Evolutionary conservation across 2,888 invertebrate genomes (phyloP).

Genomic region (Adineta ricciae): DNA sequence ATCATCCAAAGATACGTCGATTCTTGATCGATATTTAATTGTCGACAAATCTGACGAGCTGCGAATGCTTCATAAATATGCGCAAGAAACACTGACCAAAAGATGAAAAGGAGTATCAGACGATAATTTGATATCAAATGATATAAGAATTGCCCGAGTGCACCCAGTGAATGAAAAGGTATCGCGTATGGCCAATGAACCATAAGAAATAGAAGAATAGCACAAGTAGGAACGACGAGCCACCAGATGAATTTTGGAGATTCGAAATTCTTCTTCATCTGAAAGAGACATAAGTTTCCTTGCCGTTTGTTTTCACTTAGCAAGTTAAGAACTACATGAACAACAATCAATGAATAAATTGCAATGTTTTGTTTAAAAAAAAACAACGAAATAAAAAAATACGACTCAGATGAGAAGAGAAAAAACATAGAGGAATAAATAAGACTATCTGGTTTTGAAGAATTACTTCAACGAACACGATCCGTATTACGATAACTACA

Average conservation of each 20-base stretch:
- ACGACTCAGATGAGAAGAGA: background rate
- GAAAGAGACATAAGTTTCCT: background rate
- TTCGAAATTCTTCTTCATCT: background rate
- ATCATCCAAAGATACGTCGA: background rate
- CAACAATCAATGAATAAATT: background rate
- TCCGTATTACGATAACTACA: slow-evolving; percentile 33
- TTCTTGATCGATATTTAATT: background rate
- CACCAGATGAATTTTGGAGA: background rate
- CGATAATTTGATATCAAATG: background rate
- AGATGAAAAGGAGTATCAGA: background rate
- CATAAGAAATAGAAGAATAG: background rate
- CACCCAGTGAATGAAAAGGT: background rate
- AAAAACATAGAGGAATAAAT: background rate
- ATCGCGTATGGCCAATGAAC: slow-evolving; percentile 6
- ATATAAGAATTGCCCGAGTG: background rate
- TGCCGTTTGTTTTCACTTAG: background rate
- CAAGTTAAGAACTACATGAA: background rate
- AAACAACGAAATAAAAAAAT: background rate
- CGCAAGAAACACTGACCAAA: background rate
- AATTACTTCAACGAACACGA: background rate
- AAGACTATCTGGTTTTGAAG: background rate
- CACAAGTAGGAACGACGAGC: background rate
- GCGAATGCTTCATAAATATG: background rate
- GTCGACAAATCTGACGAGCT: background rate
- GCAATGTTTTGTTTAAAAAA: background rate